phyloP scores from a whole-genome alignment of 2,797 vertebrate species.

The Margarornis squamiger region DNA sequence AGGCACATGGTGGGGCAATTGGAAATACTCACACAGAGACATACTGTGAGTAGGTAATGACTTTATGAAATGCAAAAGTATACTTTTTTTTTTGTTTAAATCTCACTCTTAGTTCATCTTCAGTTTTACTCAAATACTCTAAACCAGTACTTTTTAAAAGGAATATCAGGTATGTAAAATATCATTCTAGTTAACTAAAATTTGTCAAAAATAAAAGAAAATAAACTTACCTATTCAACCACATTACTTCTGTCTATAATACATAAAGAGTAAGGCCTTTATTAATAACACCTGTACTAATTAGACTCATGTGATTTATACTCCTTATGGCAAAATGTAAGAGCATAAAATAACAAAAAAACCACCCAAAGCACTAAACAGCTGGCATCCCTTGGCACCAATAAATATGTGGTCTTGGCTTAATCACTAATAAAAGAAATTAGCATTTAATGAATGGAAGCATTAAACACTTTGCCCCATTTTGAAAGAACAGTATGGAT shows the following conservation, averaged over 20 bases:
- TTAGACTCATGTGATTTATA: not conserved
- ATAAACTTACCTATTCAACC: not conserved
- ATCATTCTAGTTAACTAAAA: not conserved
- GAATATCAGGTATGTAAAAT: not conserved
- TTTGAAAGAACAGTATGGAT: not conserved
- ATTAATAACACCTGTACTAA: not conserved
- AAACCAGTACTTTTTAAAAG: not conserved
- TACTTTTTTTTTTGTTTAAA: not conserved
- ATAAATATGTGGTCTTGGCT: slow-evolving; percentile 1
- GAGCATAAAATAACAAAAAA: not conserved
- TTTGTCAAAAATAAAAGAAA: not conserved
- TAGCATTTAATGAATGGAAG: not conserved
- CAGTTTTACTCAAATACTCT: not conserved
- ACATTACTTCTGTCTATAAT: not conserved
- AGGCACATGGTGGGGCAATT: not conserved
- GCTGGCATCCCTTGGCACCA: not conserved
- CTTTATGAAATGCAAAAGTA: not conserved
- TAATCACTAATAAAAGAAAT: slow-evolving; percentile 38
- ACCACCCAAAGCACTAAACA: not conserved
- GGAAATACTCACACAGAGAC: not conserved
- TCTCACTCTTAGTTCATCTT: not conserved
- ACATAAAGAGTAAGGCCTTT: not conserved
- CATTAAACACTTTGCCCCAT: not conserved
- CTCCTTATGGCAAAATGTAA: not conserved
- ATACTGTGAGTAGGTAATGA: not conserved